Conservation (phyloP, 2,888 invertebrate genomes). For the Ormyrus rosae region DNA sequence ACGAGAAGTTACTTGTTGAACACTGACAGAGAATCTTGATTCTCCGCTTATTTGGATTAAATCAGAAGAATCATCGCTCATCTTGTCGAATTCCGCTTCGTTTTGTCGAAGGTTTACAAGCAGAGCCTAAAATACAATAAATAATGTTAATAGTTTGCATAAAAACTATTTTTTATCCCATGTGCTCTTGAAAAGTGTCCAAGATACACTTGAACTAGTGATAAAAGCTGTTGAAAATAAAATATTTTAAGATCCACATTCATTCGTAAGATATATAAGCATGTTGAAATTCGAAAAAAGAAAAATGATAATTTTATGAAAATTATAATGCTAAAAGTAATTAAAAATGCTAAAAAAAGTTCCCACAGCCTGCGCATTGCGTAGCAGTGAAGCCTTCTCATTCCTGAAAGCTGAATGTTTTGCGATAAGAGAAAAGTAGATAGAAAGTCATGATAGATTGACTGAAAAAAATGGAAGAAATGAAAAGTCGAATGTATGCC, state of each 20-base stretch:
- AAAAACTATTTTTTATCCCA: neutral
- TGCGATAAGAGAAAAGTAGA: conserved; percentile 38
- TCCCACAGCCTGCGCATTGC: conserved; percentile 19
- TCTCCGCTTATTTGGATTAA: conserved; percentile 91
- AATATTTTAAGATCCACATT: conserved; percentile 19
- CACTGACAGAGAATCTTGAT: conserved; percentile 89
- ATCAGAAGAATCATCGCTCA: conserved; percentile 90
- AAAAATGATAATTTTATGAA: conserved; percentile 11
- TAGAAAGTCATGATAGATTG: conserved; percentile 42
- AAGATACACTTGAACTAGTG: conserved; percentile 25
- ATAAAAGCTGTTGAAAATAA: conserved; percentile 24
- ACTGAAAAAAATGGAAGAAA: conserved; percentile 23
- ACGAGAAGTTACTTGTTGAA: conserved; percentile 92
- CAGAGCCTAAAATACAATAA: conserved; percentile 80
- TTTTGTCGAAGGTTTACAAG: conserved; percentile 88
- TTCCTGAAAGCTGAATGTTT: conserved; percentile 40
- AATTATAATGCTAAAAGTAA: conserved; percentile 22
- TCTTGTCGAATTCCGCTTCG: conserved; percentile 90
- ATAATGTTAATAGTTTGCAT: neutral
- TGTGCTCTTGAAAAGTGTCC: neutral
- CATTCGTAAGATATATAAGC: conserved; percentile 36
- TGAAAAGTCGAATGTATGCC: conserved; percentile 38
- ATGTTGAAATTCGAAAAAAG: conserved; percentile 22
- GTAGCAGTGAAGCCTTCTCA: conserved; percentile 28
- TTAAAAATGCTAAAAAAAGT: conserved; percentile 25